A percentile compares a stretch with the other conserved stretches of the same genome.
phyloP scores from a whole-genome alignment of 2,797 vertebrate genomes.

The Steatocranus sp. region DNA sequence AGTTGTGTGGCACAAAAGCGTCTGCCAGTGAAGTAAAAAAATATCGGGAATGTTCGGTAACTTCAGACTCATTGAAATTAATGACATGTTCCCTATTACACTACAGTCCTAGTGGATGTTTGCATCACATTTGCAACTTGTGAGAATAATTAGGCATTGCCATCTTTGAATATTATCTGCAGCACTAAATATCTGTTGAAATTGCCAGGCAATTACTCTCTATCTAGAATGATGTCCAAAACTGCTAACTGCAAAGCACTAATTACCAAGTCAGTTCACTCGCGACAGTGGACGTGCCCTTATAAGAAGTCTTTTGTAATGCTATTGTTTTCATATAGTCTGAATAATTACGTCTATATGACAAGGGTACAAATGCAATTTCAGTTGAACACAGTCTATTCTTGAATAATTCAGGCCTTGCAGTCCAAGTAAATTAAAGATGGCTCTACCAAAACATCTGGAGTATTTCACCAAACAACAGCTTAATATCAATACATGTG shows the following conservation, averaged over 20 bases:
- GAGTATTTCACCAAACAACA: neutral
- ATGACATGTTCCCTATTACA: constrained; percentile 31
- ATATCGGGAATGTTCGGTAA: constrained; percentile 13
- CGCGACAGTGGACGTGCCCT: constrained; percentile 28
- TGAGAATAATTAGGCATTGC: constrained; percentile 37
- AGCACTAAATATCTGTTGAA: constrained; percentile 30
- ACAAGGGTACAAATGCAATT: constrained; percentile 31
- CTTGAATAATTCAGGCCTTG: constrained; percentile 18
- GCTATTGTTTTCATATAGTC: constrained; percentile 24
- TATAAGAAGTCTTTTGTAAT: constrained; percentile 13
- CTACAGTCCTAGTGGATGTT: neutral
- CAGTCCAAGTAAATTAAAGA: neutral
- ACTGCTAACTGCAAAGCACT: constrained; percentile 31
- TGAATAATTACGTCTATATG: constrained; percentile 44
- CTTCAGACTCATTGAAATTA: constrained; percentile 27
- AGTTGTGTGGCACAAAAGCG: neutral
- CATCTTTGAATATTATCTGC: constrained; percentile 40
- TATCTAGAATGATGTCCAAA: constrained; percentile 34
- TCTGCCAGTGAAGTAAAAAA: neutral
- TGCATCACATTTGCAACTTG: constrained; percentile 26
- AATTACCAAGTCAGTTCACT: constrained; percentile 43
- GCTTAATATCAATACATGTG: neutral
- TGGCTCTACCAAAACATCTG: neutral
- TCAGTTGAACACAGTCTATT: constrained; percentile 7
- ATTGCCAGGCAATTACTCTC: constrained; percentile 37